These are phyloP conservation scores for Gryllus bimaculatus DNA, from an alignment of 1,140 invertebrate genomes.

Conservation along the genomic window DNA sequence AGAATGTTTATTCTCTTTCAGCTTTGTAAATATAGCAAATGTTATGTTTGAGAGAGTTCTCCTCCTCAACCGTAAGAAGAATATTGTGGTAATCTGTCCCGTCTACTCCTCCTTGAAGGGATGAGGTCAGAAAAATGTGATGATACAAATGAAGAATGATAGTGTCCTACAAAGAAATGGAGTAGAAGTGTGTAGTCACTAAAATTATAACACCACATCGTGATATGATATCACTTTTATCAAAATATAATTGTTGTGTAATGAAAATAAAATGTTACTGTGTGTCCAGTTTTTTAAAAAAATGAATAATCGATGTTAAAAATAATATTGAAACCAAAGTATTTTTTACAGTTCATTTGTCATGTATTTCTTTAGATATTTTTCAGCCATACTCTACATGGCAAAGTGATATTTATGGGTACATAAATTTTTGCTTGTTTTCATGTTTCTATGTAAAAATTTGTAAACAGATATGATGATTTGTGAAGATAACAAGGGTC, in stretches of 20 bases:
- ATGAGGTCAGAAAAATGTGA: neutral
- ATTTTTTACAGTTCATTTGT: conserved; percentile 9
- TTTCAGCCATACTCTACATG: neutral
- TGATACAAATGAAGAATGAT: neutral
- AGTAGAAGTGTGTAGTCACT: conserved; percentile 11
- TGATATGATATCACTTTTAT: conserved; percentile 7
- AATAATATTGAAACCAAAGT: neutral
- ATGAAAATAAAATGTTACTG: conserved; percentile 3
- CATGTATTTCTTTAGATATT: conserved; percentile 5
- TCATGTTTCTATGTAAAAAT: neutral
- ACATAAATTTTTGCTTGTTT: neutral
- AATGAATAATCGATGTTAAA: neutral
- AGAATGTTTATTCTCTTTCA: neutral
- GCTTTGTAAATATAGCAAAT: neutral
- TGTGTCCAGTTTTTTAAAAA: conserved; percentile 8
- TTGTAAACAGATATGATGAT: neutral
- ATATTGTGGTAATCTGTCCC: conserved; percentile 7
- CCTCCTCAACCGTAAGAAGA: neutral
- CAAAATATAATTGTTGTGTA: neutral
- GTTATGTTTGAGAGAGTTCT: neutral
- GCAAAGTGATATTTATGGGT: conserved; percentile 7
- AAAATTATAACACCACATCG: conserved; percentile 15
- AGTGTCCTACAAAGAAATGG: neutral
- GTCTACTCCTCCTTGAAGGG: neutral
- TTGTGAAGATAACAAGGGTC: neutral